Evolutionary conservation across 2,113 vertebrate genomes (phyloP).

Genomic region (Alligator sinensis): DNA sequence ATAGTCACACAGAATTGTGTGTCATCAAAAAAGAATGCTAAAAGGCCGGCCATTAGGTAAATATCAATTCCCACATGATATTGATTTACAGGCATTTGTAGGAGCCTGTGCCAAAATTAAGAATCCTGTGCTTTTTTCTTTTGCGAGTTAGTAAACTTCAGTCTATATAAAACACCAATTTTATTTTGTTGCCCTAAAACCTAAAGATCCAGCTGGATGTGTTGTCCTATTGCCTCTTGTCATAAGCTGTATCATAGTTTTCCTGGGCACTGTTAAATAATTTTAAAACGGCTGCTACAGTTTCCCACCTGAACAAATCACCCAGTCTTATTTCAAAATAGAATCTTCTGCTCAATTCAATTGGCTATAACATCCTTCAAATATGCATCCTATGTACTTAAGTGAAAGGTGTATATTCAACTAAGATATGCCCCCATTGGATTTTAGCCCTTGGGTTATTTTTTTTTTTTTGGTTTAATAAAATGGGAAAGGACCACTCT

Average conservation of each 20-base stretch:
- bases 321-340: not conserved
- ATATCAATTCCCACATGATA: not conserved
- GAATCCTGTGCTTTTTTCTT: not conserved
- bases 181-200: not conserved
- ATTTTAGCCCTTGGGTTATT: not conserved
- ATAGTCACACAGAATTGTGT: not conserved
- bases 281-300: too few relatives aligned
- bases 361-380: not conserved
- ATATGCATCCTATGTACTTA: not conserved
- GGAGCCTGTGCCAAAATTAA: not conserved
- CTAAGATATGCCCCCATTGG: fast-evolving
- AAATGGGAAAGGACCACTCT: not conserved
- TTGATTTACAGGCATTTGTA: fast-evolving
- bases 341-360: not conserved
- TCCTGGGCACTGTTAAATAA: not conserved
- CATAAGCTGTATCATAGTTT: not conserved
- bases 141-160: not conserved
- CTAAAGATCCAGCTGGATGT: not conserved
- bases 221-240: fast-evolving
- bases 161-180: not conserved
- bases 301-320: not conserved
- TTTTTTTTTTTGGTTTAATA: not conserved
- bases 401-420: fast-evolving
- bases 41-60: not conserved
- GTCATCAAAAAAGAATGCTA: fast-evolving